A percentile compares a stretch with the other conserved stretches of the same genome.
phyloP scores from a whole-genome alignment of 2,888 invertebrate species.

The Drosophila anomelani region DNA sequence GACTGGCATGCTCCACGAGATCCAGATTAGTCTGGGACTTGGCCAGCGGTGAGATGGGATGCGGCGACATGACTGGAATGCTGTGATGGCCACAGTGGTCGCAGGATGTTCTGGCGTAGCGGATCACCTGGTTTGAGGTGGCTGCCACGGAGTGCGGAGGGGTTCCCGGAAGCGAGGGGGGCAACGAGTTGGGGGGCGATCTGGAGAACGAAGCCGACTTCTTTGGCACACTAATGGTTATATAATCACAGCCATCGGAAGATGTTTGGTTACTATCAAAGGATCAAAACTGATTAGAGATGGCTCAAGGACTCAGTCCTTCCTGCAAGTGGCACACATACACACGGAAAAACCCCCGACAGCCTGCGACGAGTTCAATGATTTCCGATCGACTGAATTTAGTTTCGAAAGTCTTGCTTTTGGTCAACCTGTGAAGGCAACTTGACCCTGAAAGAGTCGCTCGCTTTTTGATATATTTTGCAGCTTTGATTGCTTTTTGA shows the following conservation, averaged over 20 bases:
- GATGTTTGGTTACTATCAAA: constrained; percentile 58
- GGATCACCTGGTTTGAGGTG: constrained; percentile 60
- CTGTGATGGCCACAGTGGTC: constrained; percentile 82
- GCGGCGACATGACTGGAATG: constrained; percentile 82
- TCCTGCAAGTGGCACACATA: constrained; percentile 25
- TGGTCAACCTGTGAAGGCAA: constrained; percentile 20
- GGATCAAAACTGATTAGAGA: background rate
- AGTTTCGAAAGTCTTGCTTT: background rate
- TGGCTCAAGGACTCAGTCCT: background rate
- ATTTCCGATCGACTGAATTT: constrained; percentile 64
- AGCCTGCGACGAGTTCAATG: constrained; percentile 54
- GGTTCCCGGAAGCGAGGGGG: constrained; percentile 26
- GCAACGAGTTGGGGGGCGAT: constrained; percentile 40
- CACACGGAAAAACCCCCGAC: background rate
- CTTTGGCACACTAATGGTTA: constrained; percentile 64
- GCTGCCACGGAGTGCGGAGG: constrained; percentile 29
- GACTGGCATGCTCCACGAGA: constrained; percentile 68
- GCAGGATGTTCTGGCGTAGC: constrained; percentile 77
- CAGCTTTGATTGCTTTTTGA: constrained; percentile 69
- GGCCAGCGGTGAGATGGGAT: constrained; percentile 82
- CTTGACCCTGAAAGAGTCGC: constrained; percentile 13
- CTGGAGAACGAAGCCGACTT: constrained; percentile 77
- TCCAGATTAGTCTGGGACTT: constrained; percentile 83
- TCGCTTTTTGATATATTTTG: constrained; percentile 18
- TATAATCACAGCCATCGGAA: constrained; percentile 68